These are phyloP conservation scores for Axea sp. DNA, from an alignment of 2,888 invertebrate genomes.

Conservation along the genomic window DNA sequence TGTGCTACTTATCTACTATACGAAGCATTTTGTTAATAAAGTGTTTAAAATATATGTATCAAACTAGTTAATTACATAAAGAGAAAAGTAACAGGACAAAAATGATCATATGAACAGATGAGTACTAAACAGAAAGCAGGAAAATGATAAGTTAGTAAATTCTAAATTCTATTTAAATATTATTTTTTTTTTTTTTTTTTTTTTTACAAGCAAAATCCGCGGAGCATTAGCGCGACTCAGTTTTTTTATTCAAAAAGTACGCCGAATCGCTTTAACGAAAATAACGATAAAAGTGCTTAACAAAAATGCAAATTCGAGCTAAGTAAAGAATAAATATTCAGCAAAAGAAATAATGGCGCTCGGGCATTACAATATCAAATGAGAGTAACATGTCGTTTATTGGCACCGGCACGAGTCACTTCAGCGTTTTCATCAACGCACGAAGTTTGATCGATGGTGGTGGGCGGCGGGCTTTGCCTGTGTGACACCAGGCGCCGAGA, in stretches of 20 bases:
- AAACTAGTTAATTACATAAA: too few species aligned
- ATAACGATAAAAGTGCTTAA: slow-evolving; percentile 42
- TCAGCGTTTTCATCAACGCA: slow-evolving; percentile 57
- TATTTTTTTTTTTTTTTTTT: too few species aligned
- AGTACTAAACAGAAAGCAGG: too few species aligned
- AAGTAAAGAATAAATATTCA: slow-evolving; percentile 59
- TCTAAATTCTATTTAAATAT: too few species aligned
- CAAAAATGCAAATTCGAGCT: slow-evolving; percentile 51
- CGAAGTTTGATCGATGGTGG: slow-evolving; percentile 60
- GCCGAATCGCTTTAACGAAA: slow-evolving; percentile 50
- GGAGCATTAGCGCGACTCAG: slow-evolving; percentile 9
- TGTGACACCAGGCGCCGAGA: slow-evolving; percentile 38
- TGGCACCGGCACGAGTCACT: slow-evolving; percentile 51
- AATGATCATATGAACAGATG: too few species aligned
- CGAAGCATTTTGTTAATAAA: too few species aligned
- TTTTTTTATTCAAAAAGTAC: slow-evolving; percentile 49
- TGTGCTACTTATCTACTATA: too few species aligned
- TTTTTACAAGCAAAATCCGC: slow-evolving; percentile 1
- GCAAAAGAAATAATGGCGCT: slow-evolving; percentile 42
- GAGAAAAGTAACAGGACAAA: too few species aligned
- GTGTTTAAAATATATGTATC: too few species aligned
- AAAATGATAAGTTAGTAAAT: too few species aligned
- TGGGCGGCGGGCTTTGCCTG: slow-evolving; percentile 12
- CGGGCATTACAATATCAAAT: slow-evolving; percentile 57
- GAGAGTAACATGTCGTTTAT: slow-evolving; percentile 57